Evolutionary conservation across 2,888 invertebrate species (phyloP).

Genomic region (Elysia crispata): DNA sequence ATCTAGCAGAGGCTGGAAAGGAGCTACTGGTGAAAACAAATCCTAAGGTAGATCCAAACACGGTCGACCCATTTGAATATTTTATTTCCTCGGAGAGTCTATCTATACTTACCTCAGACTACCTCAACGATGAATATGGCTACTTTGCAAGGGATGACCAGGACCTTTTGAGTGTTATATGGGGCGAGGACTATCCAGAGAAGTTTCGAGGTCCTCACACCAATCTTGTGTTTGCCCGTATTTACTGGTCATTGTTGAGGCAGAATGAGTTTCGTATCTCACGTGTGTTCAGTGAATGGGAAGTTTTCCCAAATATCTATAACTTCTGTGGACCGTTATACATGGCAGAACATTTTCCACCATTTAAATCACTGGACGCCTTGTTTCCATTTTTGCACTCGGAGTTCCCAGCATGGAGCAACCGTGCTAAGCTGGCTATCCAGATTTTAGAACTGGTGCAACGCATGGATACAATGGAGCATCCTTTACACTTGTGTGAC

Average conservation of each 20-base stretch:
- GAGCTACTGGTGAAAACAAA: conserved; percentile 18
- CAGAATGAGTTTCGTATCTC: conserved; percentile 84
- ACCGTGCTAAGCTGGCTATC: conserved; percentile 65
- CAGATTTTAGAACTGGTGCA: conserved; percentile 83
- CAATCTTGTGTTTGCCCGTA: conserved; percentile 61
- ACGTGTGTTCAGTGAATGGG: conserved; percentile 81
- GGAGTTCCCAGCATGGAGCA: conserved; percentile 58
- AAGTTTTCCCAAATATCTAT: conserved; percentile 83
- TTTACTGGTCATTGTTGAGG: conserved; percentile 83
- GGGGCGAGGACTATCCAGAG: conserved; percentile 42
- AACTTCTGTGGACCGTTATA: conserved; percentile 85
- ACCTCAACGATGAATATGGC: conserved; percentile 43
- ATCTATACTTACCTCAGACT: conserved; percentile 2
- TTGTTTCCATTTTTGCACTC: conserved; percentile 57
- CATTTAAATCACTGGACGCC: conserved; percentile 56
- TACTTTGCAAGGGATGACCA: conserved; percentile 25
- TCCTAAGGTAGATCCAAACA: neutral
- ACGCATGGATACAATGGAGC: conserved; percentile 79
- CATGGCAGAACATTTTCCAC: conserved; percentile 82
- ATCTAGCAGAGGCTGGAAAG: conserved; percentile 19
- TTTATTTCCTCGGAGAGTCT: conserved; percentile 20
- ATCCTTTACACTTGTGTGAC: conserved; percentile 84
- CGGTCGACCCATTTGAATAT: neutral
- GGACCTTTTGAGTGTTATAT: conserved; percentile 45
- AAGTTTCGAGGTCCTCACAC: conserved; percentile 25